Evolutionary conservation across 2,888 invertebrate genomes (phyloP), one percentile per base, ranked within the genome.

Genomic region (Hypomecis punctinalis): DNA sequence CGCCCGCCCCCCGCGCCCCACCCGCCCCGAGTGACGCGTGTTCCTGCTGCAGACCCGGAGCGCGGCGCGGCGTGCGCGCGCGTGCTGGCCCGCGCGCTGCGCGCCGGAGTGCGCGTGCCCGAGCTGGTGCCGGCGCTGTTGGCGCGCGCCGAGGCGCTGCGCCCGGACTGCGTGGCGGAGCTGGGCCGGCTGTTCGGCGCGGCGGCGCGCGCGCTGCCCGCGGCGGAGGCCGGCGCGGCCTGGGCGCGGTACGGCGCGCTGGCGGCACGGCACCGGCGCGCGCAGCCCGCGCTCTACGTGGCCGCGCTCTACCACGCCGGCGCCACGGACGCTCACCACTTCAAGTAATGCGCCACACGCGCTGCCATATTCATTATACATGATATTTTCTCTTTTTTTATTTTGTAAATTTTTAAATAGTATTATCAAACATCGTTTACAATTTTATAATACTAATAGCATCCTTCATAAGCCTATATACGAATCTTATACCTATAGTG

Each of bases 271-370:
- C 35, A 5, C 37, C 35, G 46, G 6, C 11, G 8, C 7, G 9
- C 13, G 0, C 76, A 73, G n/a, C 70, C 71, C 0, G 68, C 67
- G 0, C 74, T 75, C 0, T 89, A 84, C 54, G 75, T 90, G 0
- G 82, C 79, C 7, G 66, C 85, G 40, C 9, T 91, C 10, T 77
- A 74, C 0, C 82, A 72, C 47, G 68, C 73, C 0, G 66, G 63
- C 40, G 11, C 40, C 40, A 40, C 40, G 10, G 23, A 6, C 40
- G 23, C 5, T 9, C 23, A 37, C 0, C 76, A 84, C 33, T 83
- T 88, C 47, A 82, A 78, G 90, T 88, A 53, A 74, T 76, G 48
- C 23, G 23, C 23, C n/a, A 42, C 10, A 37, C 7, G 5, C 37
- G 5, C 37, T 39, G 5, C 39, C 3, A 39, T 39, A 3, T 39